Conservation (phyloP, 1,140 invertebrate genomes). For the Philotrypesis tridentata region DNA sequence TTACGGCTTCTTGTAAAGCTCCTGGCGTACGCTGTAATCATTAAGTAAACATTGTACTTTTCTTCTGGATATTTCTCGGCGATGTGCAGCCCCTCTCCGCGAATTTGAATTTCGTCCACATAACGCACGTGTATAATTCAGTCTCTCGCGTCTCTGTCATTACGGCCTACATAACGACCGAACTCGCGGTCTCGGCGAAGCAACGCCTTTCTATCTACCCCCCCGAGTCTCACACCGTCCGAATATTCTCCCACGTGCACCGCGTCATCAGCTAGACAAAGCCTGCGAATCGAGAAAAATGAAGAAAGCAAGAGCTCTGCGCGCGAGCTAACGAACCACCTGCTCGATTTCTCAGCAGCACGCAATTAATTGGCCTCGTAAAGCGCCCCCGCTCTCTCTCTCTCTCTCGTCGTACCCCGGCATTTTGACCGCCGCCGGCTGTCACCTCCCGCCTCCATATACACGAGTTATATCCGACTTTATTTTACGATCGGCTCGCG, state of each 20-base stretch:
- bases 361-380: slow-evolving; percentile 41
- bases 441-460: background rate
- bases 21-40: slow-evolving; percentile 16
- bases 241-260: no score
- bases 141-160: no score
- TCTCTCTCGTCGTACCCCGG: no score
- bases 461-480: background rate
- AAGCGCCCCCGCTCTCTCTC: slow-evolving; percentile 38
- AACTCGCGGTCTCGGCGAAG: no score
- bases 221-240: no score
- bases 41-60: slow-evolving; percentile 28
- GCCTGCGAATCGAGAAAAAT: background rate
- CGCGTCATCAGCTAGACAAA: no score
- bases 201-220: no score
- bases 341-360: background rate
- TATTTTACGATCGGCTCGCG: background rate
- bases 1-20: slow-evolving; percentile 25
- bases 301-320: no score
- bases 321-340: background rate
- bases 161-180: no score
- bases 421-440: slow-evolving; percentile 4
- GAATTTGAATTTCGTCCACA: no score
- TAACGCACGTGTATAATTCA: no score
- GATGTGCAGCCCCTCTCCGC: no score
- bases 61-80: background rate